Percentiles rank a stretch among this genome's conserved stretches.
phyloP scores from a whole-genome alignment of 1,140 invertebrate species.

The Harpegnathos saltator region DNA sequence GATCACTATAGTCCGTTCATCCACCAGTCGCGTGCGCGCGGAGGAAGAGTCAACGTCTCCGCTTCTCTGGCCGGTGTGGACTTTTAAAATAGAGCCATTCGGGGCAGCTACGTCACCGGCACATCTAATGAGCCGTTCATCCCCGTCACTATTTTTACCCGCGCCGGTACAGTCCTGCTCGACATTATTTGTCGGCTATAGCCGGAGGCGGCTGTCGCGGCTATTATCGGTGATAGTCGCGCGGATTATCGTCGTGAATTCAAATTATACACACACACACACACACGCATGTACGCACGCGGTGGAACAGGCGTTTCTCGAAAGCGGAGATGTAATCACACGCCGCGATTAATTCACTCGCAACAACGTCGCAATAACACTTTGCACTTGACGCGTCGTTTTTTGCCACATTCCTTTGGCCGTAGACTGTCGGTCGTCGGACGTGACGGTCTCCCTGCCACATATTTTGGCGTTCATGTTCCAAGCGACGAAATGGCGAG shows the following conservation, averaged over 20 bases:
- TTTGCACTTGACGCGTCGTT: too few relatives aligned
- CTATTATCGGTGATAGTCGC: background rate
- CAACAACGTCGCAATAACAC: too few relatives aligned
- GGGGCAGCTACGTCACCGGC: background rate
- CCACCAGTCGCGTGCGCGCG: background rate
- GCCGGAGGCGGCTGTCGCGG: background rate
- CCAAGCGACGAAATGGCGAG: too few relatives aligned
- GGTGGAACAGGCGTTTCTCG: background rate
- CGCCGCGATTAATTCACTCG: too few relatives aligned
- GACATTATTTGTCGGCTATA: background rate
- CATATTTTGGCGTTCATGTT: too few relatives aligned
- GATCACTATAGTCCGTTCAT: background rate
- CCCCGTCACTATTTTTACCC: background rate
- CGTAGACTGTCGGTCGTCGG: too few relatives aligned
- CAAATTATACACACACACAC: background rate
- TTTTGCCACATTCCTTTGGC: too few relatives aligned
- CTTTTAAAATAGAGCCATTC: constrained; percentile 24
- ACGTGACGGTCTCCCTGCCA: too few relatives aligned
- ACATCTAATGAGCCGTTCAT: constrained; percentile 1
- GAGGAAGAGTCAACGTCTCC: background rate
- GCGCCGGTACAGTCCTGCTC: background rate
- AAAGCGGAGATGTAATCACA: constrained; percentile 3
- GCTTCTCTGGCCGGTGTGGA: background rate
- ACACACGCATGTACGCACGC: background rate
- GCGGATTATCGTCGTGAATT: background rate